phyloP scores from a whole-genome alignment of 2,113 vertebrate genomes.

The Hypocryptadius cinnamomeus region DNA sequence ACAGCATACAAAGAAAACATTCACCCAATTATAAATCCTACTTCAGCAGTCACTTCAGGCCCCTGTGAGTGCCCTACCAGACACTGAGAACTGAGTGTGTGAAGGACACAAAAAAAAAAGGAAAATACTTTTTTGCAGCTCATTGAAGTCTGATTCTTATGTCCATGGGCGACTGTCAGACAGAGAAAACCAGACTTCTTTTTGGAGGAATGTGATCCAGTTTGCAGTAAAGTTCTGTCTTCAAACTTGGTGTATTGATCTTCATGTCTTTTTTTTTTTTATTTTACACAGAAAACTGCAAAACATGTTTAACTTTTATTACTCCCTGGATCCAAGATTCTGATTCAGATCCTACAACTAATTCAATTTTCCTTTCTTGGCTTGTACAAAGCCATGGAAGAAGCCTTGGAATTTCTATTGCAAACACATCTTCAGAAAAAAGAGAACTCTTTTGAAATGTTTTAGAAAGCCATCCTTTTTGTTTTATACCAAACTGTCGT shows the following conservation, averaged over 20 bases:
- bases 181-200: background rate
- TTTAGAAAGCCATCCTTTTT: conserved; percentile 49
- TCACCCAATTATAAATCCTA: background rate
- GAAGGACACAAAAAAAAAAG: background rate
- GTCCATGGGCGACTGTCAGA: background rate
- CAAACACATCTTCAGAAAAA: background rate
- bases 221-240: background rate
- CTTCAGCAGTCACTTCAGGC: background rate
- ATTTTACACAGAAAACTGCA: background rate
- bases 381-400: background rate
- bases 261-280: background rate
- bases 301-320: background rate
- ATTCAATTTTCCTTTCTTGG: background rate
- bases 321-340: background rate
- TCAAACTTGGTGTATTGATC: background rate
- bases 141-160: background rate
- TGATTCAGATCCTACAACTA: background rate
- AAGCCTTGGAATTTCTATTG: background rate
- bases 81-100: background rate
- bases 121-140: background rate
- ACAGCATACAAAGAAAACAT: fast-evolving
- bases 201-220: background rate
- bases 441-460: background rate
- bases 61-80: background rate
- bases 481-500: conserved; percentile 27